These are phyloP conservation scores for Nannospalax galili DNA, from an alignment of 2,113 vertebrate genomes.

Conservation along the genomic window DNA sequence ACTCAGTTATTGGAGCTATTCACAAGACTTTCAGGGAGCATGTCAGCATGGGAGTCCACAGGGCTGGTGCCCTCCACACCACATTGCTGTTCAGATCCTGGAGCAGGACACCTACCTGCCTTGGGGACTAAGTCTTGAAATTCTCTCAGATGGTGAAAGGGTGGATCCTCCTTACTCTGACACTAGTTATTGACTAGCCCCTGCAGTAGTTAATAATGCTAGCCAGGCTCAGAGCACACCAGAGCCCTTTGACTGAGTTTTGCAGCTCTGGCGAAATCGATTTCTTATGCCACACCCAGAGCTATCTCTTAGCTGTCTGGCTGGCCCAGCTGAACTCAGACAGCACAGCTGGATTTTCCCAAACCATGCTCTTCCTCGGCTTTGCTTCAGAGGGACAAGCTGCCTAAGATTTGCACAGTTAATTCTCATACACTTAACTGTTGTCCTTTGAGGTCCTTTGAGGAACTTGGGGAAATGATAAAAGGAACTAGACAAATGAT, in stretches of 20 bases:
- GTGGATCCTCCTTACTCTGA: background rate
- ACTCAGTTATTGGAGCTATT: background rate
- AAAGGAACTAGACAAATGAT: background rate
- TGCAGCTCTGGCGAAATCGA: background rate
- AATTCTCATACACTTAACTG: background rate
- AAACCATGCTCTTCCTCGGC: background rate
- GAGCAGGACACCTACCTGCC: rapidly evolving
- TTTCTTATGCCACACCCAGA: background rate
- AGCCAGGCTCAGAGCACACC: background rate
- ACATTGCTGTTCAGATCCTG: background rate
- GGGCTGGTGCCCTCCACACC: background rate
- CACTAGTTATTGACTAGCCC: background rate
- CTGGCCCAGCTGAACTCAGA: too few relatives aligned
- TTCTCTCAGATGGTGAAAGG: background rate
- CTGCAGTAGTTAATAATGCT: background rate
- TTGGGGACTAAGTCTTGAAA: background rate
- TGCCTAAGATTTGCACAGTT: background rate
- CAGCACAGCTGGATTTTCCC: background rate
- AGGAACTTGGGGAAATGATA: background rate
- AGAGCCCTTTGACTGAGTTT: background rate
- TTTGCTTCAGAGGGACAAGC: background rate
- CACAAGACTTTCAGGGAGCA: background rate
- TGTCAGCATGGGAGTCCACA: background rate
- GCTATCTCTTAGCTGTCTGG: background rate
- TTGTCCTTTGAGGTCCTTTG: background rate